Conservation (phyloP, 1,140 invertebrate species). For the Drosophila saltans region DNA sequence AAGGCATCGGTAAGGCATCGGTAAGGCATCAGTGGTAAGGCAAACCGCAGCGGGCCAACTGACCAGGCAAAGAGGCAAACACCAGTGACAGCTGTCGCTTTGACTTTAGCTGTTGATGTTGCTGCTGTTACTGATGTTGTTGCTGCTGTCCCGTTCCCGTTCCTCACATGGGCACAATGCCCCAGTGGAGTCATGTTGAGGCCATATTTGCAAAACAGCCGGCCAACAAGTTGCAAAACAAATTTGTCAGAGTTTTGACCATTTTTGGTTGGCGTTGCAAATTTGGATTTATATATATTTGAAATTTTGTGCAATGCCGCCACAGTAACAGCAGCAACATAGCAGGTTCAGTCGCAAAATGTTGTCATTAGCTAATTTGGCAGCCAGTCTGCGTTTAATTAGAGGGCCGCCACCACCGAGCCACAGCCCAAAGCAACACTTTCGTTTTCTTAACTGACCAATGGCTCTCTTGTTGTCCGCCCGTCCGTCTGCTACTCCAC, state of each 20-base stretch:
- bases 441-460: conserved; percentile 54
- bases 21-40: neutral
- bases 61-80: conserved; percentile 22
- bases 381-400: conserved; percentile 74
- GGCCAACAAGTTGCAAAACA: conserved; percentile 77
- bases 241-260: conserved; percentile 75
- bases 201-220: conserved; percentile 59
- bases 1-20: neutral
- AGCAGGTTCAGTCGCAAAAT: conserved; percentile 36
- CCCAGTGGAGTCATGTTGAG: conserved; percentile 69
- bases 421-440: conserved; percentile 61
- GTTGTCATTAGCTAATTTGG: conserved; percentile 76
- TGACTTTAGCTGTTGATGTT: conserved; percentile 11
- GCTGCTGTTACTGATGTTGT: neutral
- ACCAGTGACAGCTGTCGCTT: conserved; percentile 39
- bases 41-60: conserved; percentile 38
- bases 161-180: conserved; percentile 61
- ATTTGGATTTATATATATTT: conserved; percentile 45
- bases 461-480: conserved; percentile 25
- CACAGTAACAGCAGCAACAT: neutral
- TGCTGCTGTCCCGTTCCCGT: conserved; percentile 42
- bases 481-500: conserved; percentile 11
- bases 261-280: conserved; percentile 55
- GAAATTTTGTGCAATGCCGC: conserved; percentile 59
- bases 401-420: conserved; percentile 49